Conservation (phyloP, 2,888 invertebrate species). For the Drosophila anomelani region DNA sequence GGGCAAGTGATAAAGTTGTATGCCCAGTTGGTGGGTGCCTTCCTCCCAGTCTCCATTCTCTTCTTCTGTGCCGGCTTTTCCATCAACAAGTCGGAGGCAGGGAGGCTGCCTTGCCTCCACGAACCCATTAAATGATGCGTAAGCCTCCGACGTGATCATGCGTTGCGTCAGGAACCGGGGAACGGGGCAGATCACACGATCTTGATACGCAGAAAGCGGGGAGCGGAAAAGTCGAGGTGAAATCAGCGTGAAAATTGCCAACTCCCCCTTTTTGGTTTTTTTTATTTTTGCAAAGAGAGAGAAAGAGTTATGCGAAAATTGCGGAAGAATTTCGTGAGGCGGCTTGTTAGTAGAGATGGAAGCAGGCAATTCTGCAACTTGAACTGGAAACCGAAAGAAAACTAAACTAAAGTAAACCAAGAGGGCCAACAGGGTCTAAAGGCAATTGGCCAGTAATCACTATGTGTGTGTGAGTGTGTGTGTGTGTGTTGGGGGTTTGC, state of each 20-base stretch:
- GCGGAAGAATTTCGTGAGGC: constrained; percentile 52
- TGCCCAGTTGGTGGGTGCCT: constrained; percentile 66
- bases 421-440: constrained; percentile 28
- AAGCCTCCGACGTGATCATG: constrained; percentile 71
- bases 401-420: constrained; percentile 72
- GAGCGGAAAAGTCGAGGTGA: constrained; percentile 19
- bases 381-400: constrained; percentile 35
- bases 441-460: constrained; percentile 40
- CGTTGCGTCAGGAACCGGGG: constrained; percentile 56
- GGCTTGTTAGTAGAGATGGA: constrained; percentile 42
- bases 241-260: constrained; percentile 52
- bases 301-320: constrained; percentile 64
- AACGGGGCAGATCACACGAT: constrained; percentile 62
- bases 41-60: constrained; percentile 4
- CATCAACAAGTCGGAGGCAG: constrained; percentile 58
- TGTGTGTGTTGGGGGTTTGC: neutral
- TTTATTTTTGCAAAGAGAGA: neutral
- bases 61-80: constrained; percentile 27
- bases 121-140: constrained; percentile 77
- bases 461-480: constrained; percentile 4
- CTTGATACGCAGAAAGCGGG: constrained; percentile 56
- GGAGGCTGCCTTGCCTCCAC: constrained; percentile 52
- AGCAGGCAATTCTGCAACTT: constrained; percentile 7
- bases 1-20: constrained; percentile 82
- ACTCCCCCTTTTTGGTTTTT: neutral